phyloP scores from a whole-genome alignment of 1,140 invertebrate genomes.

The Trachymyrmex cornetzi region DNA sequence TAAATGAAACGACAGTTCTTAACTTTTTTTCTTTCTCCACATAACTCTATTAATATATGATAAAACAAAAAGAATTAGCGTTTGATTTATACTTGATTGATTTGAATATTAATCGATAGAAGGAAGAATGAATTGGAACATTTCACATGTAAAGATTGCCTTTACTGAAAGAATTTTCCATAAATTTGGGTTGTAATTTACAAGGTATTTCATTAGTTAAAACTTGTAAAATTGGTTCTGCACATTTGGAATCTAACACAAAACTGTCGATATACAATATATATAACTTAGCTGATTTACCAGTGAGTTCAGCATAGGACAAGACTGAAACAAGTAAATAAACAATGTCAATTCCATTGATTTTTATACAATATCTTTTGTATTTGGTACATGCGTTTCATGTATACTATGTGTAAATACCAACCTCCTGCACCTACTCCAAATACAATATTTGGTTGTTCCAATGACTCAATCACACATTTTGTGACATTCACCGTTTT shows the following conservation, averaged over 20 bases:
- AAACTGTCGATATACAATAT: slow-evolving; percentile 83
- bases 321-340: slow-evolving; percentile 79
- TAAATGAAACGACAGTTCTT: neutral
- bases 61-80: slow-evolving; percentile 2
- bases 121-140: neutral
- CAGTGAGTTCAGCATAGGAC: slow-evolving; percentile 80
- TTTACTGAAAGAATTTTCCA: slow-evolving; percentile 82
- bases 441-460: slow-evolving; percentile 83
- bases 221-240: slow-evolving; percentile 80
- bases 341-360: neutral
- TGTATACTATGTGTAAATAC: slow-evolving; percentile 41
- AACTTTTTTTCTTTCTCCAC: neutral
- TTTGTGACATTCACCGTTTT: slow-evolving; percentile 68
- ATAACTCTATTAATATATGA: slow-evolving; percentile 2
- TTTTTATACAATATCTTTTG: neutral
- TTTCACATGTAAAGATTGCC: slow-evolving; percentile 84
- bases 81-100: neutral
- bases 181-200: slow-evolving; percentile 70
- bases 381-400: neutral
- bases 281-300: slow-evolving; percentile 78
- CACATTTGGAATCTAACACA: slow-evolving; percentile 80
- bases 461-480: slow-evolving; percentile 70
- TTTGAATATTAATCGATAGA: neutral
- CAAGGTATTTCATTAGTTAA: slow-evolving; percentile 69
- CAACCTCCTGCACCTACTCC: slow-evolving; percentile 84